Percentiles rank a stretch among this genome's conserved stretches.
Evolutionary conservation across 2,888 invertebrate species (phyloP).

Genomic region (Napeogenes inachia): DNA sequence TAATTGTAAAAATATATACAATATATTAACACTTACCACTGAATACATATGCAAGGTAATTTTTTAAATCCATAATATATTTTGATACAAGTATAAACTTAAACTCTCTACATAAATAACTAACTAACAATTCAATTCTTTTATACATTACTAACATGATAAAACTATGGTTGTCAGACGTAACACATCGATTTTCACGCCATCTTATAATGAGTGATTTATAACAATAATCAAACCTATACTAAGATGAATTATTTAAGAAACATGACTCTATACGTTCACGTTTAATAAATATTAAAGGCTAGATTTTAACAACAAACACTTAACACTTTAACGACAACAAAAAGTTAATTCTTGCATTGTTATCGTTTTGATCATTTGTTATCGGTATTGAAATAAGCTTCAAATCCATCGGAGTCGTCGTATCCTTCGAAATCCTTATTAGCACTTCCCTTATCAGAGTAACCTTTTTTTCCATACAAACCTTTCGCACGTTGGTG

Average conservation of each 20-base stretch:
- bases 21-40: conserved; percentile 9
- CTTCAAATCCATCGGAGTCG: conserved; percentile 65
- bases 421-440: conserved; percentile 68
- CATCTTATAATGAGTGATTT: conserved; percentile 23
- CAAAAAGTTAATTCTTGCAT: too few species aligned
- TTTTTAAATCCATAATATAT: conserved; percentile 12
- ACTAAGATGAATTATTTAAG: too few species aligned
- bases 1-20: background rate
- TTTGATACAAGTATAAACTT: background rate
- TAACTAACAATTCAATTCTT: background rate
- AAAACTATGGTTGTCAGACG: conserved; percentile 24
- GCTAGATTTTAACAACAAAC: too few species aligned
- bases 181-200: conserved; percentile 20
- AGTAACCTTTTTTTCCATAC: conserved; percentile 67
- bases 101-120: background rate
- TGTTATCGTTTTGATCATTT: background rate
- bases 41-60: background rate
- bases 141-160: conserved; percentile 14
- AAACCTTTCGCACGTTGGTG: conserved; percentile 65
- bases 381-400: conserved; percentile 45
- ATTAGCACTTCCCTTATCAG: conserved; percentile 71
- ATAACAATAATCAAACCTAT: conserved; percentile 5
- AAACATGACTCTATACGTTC: too few species aligned
- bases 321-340: too few species aligned
- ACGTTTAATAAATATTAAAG: too few species aligned